Base-by-base conservation (phyloP, 2,113 vertebrate genomes). In the Zosterops pallidus region DNA sequence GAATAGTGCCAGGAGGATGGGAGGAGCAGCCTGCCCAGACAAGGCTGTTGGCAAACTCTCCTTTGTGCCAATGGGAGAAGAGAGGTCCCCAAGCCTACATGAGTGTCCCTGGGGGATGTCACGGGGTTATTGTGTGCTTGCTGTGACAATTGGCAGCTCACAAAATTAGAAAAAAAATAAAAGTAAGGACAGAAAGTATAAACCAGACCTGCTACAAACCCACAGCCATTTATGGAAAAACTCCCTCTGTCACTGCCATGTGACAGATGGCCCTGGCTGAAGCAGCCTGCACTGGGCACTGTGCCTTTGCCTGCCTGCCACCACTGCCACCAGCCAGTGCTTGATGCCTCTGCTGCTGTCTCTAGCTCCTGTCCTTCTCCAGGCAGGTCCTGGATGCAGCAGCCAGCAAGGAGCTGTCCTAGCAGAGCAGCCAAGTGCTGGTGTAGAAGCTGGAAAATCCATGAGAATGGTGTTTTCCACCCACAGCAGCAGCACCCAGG, bases 141-240 rank as follows among this genome's bases (percentile, higher is more conserved):
- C 91, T 42, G 55, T 64, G 81, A 56, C 74, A 87, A 80, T 28
- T 47, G 53, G 25, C 60, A 72, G 49, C 88, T 86, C 0, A 2
- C 10, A 59, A 78, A 95, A 60, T n/a, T 52, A 75, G 25, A 1
- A 9, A 25, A 26, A n/a, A 22, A 31, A 31, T 5, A 39, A 41
- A 41, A 63, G 14, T 21, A 41, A 80, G 35, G 31, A 71, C 42
- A 77, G 24, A 69, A 81, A 70, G 17, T 47, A 39, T 31, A 74
- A 95, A 77, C 6, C 44, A 88, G 60, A 44, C 23, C 28, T 22
- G 31, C 90, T 80, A 47, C 64, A 75, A 88, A 86, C 41, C 68
- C 80, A 68, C 41, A 81, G 83, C 93, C 83, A 60, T 95, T 93
- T 96, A 78, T 81, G 93, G 94, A 64, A 83, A 64, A 91, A 92